phyloP scores from a whole-genome alignment of 2,113 vertebrate species.

The Clarias magur region DNA sequence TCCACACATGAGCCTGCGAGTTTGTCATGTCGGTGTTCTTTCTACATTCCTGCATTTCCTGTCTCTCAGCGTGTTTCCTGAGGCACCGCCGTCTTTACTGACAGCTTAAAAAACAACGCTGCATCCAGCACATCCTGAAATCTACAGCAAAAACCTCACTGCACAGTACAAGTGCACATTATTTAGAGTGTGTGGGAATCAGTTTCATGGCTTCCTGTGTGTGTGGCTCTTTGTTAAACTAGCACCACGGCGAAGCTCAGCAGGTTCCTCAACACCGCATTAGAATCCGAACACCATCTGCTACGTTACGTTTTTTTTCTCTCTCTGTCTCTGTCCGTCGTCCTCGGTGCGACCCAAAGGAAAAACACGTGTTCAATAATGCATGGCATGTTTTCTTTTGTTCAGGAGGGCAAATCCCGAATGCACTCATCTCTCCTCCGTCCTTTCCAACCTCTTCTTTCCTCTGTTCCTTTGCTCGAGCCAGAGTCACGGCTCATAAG shows the following conservation, averaged over 20 bases:
- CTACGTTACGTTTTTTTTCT: background rate
- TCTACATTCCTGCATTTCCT: background rate
- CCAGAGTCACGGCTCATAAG: background rate
- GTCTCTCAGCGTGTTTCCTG: background rate
- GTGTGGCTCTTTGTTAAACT: background rate
- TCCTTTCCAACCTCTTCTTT: background rate
- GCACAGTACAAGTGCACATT: no score
- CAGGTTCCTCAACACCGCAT: background rate
- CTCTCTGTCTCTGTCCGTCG: background rate
- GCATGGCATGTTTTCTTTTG: slow-evolving; percentile 5
- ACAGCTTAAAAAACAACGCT: background rate
- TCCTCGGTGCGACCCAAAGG: background rate
- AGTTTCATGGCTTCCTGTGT: background rate
- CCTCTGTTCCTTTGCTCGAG: background rate
- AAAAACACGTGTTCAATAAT: slow-evolving; percentile 6
- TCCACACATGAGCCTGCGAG: no score
- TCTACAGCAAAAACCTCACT: background rate
- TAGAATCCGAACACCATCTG: background rate
- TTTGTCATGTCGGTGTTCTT: background rate
- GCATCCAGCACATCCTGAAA: background rate
- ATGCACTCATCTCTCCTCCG: background rate
- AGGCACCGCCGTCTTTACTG: background rate
- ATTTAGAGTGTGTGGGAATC: background rate
- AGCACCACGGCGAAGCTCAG: background rate
- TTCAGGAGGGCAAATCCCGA: background rate